Percentiles rank a stretch among this genome's conserved stretches.
Conservation (phyloP, 2,113 vertebrate species). For the Rhea pennata region DNA sequence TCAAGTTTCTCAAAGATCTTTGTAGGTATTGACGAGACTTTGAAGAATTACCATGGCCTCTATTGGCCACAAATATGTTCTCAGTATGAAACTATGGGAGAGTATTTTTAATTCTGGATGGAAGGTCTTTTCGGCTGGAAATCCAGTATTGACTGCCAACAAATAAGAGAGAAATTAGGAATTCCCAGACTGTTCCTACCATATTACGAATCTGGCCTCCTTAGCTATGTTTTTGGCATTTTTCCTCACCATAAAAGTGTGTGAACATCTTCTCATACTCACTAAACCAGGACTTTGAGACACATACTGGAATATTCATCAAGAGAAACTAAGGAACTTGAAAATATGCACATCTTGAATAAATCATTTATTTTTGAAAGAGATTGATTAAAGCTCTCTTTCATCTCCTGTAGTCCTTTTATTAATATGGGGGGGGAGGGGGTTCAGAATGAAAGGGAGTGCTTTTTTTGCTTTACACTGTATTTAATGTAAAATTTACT, state of each 20-base stretch:
- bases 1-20: neutral
- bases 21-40: neutral
- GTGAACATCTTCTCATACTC: slow-evolving; percentile 37
- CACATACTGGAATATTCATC: slow-evolving; percentile 37
- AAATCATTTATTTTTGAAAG: slow-evolving; percentile 27
- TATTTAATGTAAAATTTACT: neutral
- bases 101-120: neutral
- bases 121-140: slow-evolving; percentile 34
- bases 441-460: neutral
- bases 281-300: neutral
- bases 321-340: neutral
- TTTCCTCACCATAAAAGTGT: neutral
- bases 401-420: neutral
- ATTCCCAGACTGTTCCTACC: slow-evolving; percentile 12
- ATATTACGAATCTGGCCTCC: slow-evolving; percentile 23
- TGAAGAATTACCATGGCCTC: neutral
- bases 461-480: neutral
- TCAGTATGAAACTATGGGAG: neutral
- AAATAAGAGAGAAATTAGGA: slow-evolving; percentile 29
- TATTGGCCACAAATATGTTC: neutral
- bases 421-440: neutral
- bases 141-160: neutral
- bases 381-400: neutral
- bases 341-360: slow-evolving; percentile 16
- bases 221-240: slow-evolving; percentile 25